A percentile compares a stretch with the other conserved stretches of the same genome.
Conservation (phyloP, 2,797 vertebrate genomes). For the Corythornis leucogaster region DNA sequence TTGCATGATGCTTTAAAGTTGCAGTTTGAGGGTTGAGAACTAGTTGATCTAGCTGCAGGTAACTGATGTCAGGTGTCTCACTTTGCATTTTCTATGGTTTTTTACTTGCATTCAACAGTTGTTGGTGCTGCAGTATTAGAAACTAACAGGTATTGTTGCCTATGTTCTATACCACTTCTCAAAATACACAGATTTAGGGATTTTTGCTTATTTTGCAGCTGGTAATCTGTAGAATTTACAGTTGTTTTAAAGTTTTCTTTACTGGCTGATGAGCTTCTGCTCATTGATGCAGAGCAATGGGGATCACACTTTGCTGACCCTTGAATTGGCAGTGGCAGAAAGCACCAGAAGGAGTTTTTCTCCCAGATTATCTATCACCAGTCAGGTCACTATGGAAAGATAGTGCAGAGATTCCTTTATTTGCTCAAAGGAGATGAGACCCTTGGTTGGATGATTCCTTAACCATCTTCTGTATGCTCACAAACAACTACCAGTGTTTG, state of each 20-base stretch:
- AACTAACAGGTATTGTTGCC: background rate
- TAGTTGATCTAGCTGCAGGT: background rate
- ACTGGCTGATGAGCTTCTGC: background rate
- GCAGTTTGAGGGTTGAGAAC: background rate
- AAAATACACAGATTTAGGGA: background rate
- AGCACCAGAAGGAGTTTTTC: background rate
- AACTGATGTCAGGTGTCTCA: background rate
- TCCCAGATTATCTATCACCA: background rate
- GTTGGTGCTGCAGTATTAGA: background rate
- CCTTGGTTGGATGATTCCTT: background rate
- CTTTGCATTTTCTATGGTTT: background rate
- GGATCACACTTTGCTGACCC: background rate
- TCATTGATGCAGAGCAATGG: background rate
- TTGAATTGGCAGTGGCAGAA: background rate
- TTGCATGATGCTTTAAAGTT: background rate
- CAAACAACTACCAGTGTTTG: background rate
- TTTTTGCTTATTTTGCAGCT: slow-evolving; percentile 21
- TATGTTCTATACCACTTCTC: background rate
- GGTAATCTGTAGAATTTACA: background rate
- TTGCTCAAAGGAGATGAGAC: background rate
- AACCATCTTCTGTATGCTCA: background rate
- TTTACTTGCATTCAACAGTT: background rate
- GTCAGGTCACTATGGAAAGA: background rate
- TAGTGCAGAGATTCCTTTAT: background rate
- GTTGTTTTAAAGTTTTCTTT: background rate